Evolutionary conservation across 2,797 vertebrate genomes (phyloP).

Genomic region (Platyrinchus mystaceus): DNA sequence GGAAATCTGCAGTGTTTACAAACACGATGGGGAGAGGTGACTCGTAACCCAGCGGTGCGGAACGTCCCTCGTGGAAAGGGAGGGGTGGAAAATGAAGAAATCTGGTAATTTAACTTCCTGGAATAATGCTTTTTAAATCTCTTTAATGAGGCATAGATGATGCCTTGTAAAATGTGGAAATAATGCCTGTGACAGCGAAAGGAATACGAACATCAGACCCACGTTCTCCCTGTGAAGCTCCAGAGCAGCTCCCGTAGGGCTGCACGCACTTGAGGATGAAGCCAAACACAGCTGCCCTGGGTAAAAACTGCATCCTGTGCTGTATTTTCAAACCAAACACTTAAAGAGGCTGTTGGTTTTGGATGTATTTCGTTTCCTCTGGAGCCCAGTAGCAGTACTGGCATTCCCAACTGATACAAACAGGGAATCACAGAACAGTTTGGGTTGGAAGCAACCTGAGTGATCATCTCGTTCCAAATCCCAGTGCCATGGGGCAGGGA

Average conservation of each 20-base stretch:
- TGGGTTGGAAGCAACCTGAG: neutral
- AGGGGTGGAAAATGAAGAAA: neutral
- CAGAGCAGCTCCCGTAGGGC: neutral
- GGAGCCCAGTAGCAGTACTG: neutral
- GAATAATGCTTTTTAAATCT: neutral
- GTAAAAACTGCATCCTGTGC: conserved; percentile 9
- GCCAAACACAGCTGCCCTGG: conserved; percentile 44
- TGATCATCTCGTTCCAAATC: neutral
- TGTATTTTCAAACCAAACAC: conserved; percentile 22
- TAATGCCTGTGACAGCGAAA: neutral
- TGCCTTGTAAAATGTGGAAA: neutral
- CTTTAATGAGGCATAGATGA: neutral
- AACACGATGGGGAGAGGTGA: neutral
- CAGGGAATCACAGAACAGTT: neutral
- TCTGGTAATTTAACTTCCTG: neutral
- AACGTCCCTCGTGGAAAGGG: neutral
- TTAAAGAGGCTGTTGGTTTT: neutral
- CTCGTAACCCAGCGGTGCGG: rapidly evolving
- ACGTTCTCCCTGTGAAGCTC: neutral
- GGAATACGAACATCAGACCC: neutral
- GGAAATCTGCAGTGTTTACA: neutral
- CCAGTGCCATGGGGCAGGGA: neutral
- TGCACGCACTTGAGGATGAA: neutral
- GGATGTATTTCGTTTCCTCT: neutral
- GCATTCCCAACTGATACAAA: neutral